These are phyloP conservation scores for Morpho deidamia DNA, from an alignment of 2,888 invertebrate species.

Conservation along the genomic window DNA sequence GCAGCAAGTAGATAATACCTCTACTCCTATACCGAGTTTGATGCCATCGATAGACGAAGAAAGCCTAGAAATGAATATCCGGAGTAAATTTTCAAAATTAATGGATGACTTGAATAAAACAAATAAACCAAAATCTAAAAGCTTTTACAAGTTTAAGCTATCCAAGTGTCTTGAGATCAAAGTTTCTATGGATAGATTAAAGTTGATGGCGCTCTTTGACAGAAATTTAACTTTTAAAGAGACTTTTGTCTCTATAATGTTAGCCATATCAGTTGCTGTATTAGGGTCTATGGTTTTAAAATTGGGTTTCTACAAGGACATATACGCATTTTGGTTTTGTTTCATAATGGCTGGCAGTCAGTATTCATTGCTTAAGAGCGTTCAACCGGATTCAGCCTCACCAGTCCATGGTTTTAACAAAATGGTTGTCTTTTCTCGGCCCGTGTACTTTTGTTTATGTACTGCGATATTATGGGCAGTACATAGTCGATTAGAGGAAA, in stretches of 20 bases:
- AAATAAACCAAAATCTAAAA: conserved; percentile 74
- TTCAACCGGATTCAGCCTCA: conserved; percentile 99
- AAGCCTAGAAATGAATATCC: conserved; percentile 72
- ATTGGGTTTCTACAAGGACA: conserved; percentile 92
- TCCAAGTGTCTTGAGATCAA: conserved; percentile 83
- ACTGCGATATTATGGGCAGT: conserved; percentile 75
- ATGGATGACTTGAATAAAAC: conserved; percentile 76
- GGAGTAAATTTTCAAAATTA: conserved; percentile 76
- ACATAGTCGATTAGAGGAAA: conserved; percentile 56
- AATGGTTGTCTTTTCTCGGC: conserved; percentile 94
- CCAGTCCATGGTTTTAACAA: conserved; percentile 99
- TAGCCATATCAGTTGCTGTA: conserved; percentile 91
- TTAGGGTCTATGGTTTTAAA: conserved; percentile 91
- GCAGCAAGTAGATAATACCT: conserved; percentile 48
- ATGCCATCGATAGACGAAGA: conserved; percentile 78
- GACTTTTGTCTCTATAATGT: conserved; percentile 87
- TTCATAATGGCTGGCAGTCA: conserved; percentile 99
- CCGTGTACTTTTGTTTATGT: conserved; percentile 94
- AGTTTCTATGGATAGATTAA: conserved; percentile 94
- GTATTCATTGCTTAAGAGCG: conserved; percentile 97
- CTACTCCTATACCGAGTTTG: conserved; percentile 55
- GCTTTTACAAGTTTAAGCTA: conserved; percentile 87
- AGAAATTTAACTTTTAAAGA: conserved; percentile 91
- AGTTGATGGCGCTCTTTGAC: conserved; percentile 94
- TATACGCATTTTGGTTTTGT: conserved; percentile 96